Evolutionary conservation across 2,113 vertebrate genomes (phyloP).

Genomic region (Pithys albifrons): DNA sequence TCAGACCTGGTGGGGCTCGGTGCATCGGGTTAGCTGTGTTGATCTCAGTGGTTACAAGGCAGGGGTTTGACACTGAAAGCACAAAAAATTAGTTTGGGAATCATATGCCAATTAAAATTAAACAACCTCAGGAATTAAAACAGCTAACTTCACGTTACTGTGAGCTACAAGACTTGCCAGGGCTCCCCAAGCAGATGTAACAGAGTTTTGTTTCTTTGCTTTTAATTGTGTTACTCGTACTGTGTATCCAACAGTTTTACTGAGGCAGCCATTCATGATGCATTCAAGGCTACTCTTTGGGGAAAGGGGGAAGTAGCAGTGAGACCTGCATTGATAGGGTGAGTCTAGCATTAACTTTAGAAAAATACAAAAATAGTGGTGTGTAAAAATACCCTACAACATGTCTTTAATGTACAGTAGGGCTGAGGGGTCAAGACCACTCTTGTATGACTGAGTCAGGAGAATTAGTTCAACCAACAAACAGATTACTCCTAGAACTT

Average conservation of each 20-base stretch:
- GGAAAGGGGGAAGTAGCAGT: not conserved
- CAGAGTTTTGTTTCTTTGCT: not conserved
- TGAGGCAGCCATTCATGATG: not conserved
- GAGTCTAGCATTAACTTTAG: not conserved
- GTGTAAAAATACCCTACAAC: not conserved
- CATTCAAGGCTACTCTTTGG: not conserved
- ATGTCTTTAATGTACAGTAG: not conserved
- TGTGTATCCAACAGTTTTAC: not conserved
- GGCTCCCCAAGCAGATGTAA: not conserved
- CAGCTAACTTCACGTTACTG: not conserved
- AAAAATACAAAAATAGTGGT: not conserved
- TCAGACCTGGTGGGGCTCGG: not conserved
- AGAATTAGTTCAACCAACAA: not conserved
- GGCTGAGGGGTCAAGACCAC: not conserved
- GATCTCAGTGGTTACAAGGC: not conserved
- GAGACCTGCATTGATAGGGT: not conserved
- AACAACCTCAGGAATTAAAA: not conserved
- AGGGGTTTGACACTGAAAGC: not conserved
- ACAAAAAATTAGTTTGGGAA: not conserved
- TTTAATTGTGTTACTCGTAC: not conserved
- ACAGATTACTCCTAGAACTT: not conserved
- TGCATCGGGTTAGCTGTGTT: not conserved
- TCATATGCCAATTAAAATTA: conserved; percentile 36
- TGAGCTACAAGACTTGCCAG: not conserved
- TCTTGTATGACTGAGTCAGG: not conserved